Evolutionary conservation across 2,113 vertebrate genomes (phyloP).

Genomic region (Crocuta crocuta): DNA sequence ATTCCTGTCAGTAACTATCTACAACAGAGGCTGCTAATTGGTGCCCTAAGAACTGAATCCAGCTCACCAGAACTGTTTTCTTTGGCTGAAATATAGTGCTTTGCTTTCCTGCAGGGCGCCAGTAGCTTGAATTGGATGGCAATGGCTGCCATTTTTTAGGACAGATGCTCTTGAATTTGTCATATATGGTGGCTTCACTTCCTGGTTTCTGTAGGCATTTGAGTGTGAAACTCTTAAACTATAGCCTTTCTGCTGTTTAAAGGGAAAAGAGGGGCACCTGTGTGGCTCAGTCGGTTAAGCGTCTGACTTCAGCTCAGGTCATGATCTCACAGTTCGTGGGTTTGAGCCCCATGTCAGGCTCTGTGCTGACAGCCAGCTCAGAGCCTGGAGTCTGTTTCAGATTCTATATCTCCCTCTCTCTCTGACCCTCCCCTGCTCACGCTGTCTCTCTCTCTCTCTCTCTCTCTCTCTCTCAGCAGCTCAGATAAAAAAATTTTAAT

Average conservation of each 20-base stretch:
- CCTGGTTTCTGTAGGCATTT: neutral
- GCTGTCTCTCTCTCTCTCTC: no score
- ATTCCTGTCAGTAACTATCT: neutral
- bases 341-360: no score
- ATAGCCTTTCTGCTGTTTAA: neutral
- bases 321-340: no score
- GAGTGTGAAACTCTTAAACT: neutral
- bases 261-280: neutral
- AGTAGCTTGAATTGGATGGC: neutral
- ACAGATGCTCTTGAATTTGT: neutral
- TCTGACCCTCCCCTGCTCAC: no score
- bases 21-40: neutral
- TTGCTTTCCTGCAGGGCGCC: neutral
- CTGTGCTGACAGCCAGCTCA: no score
- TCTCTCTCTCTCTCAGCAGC: no score
- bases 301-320: no score
- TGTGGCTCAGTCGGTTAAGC: no score
- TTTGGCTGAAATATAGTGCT: neutral
- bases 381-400: no score
- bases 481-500: no score
- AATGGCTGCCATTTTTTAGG: neutral
- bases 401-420: no score
- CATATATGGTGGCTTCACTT: neutral
- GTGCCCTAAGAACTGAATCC: neutral
- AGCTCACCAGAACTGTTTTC: neutral